Percentiles rank a stretch among this genome's conserved stretches.
phyloP scores from a whole-genome alignment of 1,140 invertebrate species.

The Neomicropteryx cornuta region DNA sequence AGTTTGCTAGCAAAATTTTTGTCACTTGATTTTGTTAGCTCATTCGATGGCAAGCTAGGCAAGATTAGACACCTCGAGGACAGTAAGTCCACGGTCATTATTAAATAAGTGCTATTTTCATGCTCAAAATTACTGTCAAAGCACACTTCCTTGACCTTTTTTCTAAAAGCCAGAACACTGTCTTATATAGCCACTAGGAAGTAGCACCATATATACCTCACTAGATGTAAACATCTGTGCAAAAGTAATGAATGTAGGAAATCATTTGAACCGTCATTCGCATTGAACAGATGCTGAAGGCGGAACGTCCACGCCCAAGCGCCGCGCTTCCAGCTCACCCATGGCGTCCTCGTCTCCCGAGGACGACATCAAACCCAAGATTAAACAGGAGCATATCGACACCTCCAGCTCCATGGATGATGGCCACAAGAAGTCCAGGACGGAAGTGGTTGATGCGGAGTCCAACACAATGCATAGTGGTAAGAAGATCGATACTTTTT shows the following conservation, averaged over 20 bases:
- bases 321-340: constrained; percentile 50
- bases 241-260: constrained; percentile 36
- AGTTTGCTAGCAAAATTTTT: too few species aligned
- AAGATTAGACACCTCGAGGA: too few species aligned
- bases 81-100: too few species aligned
- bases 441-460: constrained; percentile 73
- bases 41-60: too few species aligned
- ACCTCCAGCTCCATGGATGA: constrained; percentile 47
- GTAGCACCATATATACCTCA: too few species aligned
- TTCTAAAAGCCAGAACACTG: too few species aligned
- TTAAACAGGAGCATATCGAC: constrained; percentile 59
- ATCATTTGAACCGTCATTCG: constrained; percentile 44
- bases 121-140: too few species aligned
- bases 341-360: constrained; percentile 47
- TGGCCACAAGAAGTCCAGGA: constrained; percentile 57
- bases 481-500: constrained; percentile 54
- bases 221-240: too few species aligned
- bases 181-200: too few species aligned
- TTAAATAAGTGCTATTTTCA: too few species aligned
- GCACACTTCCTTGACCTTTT: too few species aligned
- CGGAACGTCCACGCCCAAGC: constrained; percentile 46
- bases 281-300: constrained; percentile 31
- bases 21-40: too few species aligned
- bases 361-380: constrained; percentile 58
- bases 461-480: constrained; percentile 82